These are phyloP conservation scores for Pristionchus exspectatus DNA, from an alignment of 2,888 invertebrate genomes.

Conservation along the genomic window DNA sequence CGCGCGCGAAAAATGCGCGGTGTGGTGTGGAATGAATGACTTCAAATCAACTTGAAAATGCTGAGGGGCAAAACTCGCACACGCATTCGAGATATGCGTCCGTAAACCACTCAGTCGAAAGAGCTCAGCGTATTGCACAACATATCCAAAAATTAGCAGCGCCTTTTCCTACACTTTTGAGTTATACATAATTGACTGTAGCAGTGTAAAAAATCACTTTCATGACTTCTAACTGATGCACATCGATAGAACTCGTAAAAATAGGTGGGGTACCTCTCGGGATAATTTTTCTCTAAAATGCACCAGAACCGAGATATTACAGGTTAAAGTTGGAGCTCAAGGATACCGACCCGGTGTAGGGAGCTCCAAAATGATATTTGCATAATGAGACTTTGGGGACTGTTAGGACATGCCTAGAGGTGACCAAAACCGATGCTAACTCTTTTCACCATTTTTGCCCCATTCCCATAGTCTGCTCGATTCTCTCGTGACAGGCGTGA, in stretches of 20 bases:
- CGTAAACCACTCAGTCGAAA: not conserved
- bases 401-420: too few species aligned
- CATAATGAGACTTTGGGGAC: too few species aligned
- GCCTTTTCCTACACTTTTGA: conserved; percentile 7
- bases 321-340: too few species aligned
- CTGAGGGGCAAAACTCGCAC: not conserved
- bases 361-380: too few species aligned
- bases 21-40: not conserved
- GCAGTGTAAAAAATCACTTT: not conserved
- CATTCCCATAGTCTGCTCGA: too few species aligned
- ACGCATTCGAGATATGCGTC: not conserved
- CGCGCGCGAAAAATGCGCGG: not conserved
- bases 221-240: not conserved
- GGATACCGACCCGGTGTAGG: too few species aligned
- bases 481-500: too few species aligned
- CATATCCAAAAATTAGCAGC: not conserved
- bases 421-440: too few species aligned
- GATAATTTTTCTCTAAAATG: too few species aligned
- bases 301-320: too few species aligned
- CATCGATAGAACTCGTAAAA: conserved; percentile 17
- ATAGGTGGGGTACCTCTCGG: not conserved
- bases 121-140: not conserved
- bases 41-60: not conserved
- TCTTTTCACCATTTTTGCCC: too few species aligned
- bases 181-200: not conserved